Base-by-base conservation (phyloP, 2,113 vertebrate species). In the Apodemus speciosus region DNA sequence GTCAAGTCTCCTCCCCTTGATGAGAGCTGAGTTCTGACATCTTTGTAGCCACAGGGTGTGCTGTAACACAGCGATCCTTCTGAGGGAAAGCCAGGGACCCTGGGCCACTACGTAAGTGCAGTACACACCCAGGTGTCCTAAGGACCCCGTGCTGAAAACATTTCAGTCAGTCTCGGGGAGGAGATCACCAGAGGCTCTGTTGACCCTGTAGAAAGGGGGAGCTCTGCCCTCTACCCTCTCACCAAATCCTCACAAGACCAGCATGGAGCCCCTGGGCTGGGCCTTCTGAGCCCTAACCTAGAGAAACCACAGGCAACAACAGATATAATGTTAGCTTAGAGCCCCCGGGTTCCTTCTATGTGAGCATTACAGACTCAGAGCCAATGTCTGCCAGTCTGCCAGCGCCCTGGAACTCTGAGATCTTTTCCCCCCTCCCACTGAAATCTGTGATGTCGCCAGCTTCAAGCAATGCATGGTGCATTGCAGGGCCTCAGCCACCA, bases 191-290 rank as follows among this genome's bases (percentile, higher is more conserved):
- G 73, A 15, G n/a, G 56, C 43, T 30, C 51, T 4, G n/a, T 51
- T 23, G 16, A 4, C 30, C 9, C 0, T 0, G 4, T 3, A 25
- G 30, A 83, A n/a, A 68, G n/a, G 66, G 72, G 13, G 0, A 64
- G 21, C n/a, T 83, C 58, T 62, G 8, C 7, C n/a, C 15, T 77
- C 49, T 30, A 9, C 40, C 56, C 13, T 16, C 84, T 21, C 53
- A 30, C n/a, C 51, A 27, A 51, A 75, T 21, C 60, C 43, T 94
- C 18, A 0, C 53, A 58, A 56, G 14, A 9, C 68, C 43, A 68
- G 64, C 4, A 46, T 30, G 18, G 32, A 62, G 18, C 58, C 9
- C 5, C n/a, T 43, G 68, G 35, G 38, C 35, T n/a, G 30, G 76
- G 58, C 16, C 85, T 72, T 68, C 40, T 0, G 8, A 40, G 20